phyloP scores from a whole-genome alignment of 2,113 vertebrate species.

The Petrocephalus zakoni region DNA sequence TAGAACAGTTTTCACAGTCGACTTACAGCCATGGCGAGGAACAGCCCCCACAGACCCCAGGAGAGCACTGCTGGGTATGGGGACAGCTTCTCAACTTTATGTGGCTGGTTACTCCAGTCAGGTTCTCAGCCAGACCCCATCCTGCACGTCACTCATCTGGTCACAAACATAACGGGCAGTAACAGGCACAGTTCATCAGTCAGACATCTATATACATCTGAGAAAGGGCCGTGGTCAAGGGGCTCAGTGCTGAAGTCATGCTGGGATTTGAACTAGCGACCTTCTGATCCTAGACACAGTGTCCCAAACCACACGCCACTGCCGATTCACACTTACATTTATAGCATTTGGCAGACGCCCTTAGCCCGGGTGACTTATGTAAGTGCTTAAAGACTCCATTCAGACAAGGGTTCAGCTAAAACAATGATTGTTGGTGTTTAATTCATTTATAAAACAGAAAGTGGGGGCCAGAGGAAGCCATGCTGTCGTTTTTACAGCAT shows the following conservation, averaged over 20 bases:
- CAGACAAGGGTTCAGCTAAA: constrained; percentile 41
- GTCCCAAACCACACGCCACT: neutral
- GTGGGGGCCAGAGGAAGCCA: constrained; percentile 19
- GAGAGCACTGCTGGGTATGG: neutral
- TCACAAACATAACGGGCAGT: neutral
- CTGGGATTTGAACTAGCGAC: neutral
- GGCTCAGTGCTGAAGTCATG: neutral
- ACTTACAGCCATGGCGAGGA: neutral
- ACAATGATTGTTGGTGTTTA: constrained; percentile 37
- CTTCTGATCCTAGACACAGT: neutral
- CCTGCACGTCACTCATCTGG: neutral
- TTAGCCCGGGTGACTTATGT: no score
- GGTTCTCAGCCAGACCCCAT: neutral
- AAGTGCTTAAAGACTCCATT: neutral
- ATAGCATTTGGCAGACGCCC: no score
- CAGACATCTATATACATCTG: neutral
- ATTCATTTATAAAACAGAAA: constrained; percentile 45
- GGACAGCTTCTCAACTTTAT: neutral
- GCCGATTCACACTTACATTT: no score
- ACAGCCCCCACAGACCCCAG: neutral
- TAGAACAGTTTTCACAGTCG: neutral
- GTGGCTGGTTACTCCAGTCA: neutral
- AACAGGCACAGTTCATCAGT: neutral
- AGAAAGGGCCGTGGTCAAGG: neutral
- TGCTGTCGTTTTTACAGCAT: neutral